Evolutionary conservation across 2,797 vertebrate species (phyloP), one percentile per base, ranked within the genome.

Genomic region (Steatocranus sp.): DNA sequence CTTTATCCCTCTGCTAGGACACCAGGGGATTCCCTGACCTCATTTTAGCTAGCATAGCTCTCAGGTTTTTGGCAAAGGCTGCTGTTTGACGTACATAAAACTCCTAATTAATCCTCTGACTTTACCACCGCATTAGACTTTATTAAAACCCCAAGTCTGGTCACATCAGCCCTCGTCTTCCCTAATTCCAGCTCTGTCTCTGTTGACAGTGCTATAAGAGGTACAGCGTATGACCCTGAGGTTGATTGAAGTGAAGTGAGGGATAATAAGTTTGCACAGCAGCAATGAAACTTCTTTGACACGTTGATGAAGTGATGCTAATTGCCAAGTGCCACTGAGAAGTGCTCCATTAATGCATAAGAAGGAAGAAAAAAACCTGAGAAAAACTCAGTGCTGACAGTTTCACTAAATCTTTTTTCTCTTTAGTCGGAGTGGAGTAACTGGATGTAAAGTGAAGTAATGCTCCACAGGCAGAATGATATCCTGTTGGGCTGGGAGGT

Each of bases 251-350:
- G 87, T 81, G 85, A 90, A 91, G 86, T 68, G 87, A 89, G 70
- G 85, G 89, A 93, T 93, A 93, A 93, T 91, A 92, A 78, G 81
- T 94, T 94, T 87, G 82, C 77, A 49, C 81, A 75, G 87, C 63
- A 20, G 79, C 17, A 30, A 83, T 86, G 85, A 77, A 93, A 91
- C 86, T 87, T 91, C 87, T 91, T 75, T 89, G 89, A 89, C 90
- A 80, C 20, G 18, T 83, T 93, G 93, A 92, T 92, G 89, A 94
- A 92, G 87, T 92, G 91, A 90, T 79, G 87, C 87, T 95, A 94
- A 94, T 95, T 92, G 91, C 90, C 82, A 84, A 90, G 91, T 91
- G 88, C 91, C 92, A 90, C 87, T 86, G 90, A 92, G 82, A 92
- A 93, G 90, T 75, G 78, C 75, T 87, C 87, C 80, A 85, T 92